Base-by-base conservation (phyloP, 2,888 invertebrate species). In the Caenorhabditis sp. region DNA sequence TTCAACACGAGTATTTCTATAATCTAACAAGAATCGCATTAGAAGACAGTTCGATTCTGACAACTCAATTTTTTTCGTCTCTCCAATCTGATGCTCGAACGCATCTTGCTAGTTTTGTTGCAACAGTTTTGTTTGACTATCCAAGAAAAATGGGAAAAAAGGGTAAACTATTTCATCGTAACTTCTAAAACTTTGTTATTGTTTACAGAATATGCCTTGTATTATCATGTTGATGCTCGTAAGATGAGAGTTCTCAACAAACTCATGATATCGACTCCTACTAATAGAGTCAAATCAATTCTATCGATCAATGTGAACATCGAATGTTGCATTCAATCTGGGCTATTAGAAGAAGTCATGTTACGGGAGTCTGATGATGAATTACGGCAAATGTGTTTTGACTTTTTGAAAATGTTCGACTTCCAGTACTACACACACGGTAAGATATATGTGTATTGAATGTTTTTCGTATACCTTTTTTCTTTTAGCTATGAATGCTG, bases 271-370 rank as follows among this genome's bases (percentile, higher is more conserved):
- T 24, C 43, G 3, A 59, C 6, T 17, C 24, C 21, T 6, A 24
- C 12, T 17, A 24, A 24, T 17, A 59, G 49, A 43, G 14, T 59
- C 2, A 37, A 49, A 59, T n/a, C 59, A 10, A 49, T 59, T 24
- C 21, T 59, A 2, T 6, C 24, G 1, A 24, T 59, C 49, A 59
- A 59, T 43, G n/a, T 59, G 64, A 68, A 43, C 68, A 58, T 50
- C 62, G 66, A 51, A 57, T 43, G 23, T 65, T 73, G 31, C 64
- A 65, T 62, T 62, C 65, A 62, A 21, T 62, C 17, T 55, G 65
- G 10, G 59, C 49, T 19, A 21, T 43, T 73, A 8, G 68, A 73
- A 8, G 68, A 68, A 26, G 55, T 55, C 17, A 1, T 36, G 4
- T 23, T 14, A 12, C 43, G 63, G 26, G n/a, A 5, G 62, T 65